A percentile compares a stretch with the other conserved stretches of the same genome.
These are phyloP conservation scores for Gallinago media DNA, from an alignment of 2,113 vertebrate species.

Conservation along the genomic window DNA sequence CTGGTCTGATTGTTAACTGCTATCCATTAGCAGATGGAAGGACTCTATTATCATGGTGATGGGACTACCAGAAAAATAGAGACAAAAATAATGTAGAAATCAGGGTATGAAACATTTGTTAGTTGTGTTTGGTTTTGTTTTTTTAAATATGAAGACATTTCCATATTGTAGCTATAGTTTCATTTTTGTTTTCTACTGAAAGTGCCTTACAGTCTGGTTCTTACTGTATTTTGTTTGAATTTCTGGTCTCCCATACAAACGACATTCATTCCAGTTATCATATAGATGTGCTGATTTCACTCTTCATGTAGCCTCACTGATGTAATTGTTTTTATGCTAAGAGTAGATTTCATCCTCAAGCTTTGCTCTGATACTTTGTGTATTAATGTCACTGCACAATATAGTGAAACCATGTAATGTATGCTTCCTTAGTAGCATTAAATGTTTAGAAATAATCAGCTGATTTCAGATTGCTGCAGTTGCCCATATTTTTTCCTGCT, in stretches of 20 bases:
- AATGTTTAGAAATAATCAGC: background rate
- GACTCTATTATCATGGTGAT: background rate
- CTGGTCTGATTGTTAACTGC: background rate
- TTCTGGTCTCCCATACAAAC: background rate
- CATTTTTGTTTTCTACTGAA: background rate
- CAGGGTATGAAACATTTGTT: background rate
- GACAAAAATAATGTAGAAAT: background rate
- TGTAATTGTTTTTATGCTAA: background rate
- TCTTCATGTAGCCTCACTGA: background rate
- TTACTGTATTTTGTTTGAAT: background rate
- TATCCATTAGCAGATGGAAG: background rate
- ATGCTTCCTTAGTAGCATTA: background rate
- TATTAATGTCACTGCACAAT: background rate
- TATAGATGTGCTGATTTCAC: background rate
- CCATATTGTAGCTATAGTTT: background rate
- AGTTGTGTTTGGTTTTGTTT: background rate
- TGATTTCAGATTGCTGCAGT: background rate
- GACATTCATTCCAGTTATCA: background rate
- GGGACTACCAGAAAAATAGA: background rate
- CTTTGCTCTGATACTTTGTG: background rate
- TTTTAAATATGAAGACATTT: background rate
- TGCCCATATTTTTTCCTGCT: background rate
- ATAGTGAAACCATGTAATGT: background rate
- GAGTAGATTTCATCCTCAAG: background rate
- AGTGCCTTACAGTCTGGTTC: background rate